Base-by-base conservation (phyloP, 2,888 invertebrate genomes). In the Phyllotreta striolata region DNA sequence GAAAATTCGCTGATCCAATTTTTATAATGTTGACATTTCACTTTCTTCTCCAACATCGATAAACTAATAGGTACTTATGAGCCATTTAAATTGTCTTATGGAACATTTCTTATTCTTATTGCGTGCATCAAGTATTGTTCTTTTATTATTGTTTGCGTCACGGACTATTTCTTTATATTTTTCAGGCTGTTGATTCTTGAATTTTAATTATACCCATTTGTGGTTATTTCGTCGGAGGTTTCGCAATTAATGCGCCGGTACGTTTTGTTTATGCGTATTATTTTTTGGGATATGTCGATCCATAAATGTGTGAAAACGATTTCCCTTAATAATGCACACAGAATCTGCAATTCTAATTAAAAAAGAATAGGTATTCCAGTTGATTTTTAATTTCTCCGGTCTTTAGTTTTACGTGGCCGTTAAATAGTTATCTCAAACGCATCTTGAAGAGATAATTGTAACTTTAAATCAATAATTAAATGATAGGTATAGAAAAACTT, bases 101-200 rank as follows among this genome's bases (percentile, higher is more conserved):
- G 38, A 38, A 43, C 35, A 57, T 57, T 35, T 56, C 9, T 56
- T 39, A 10, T 44, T 52, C 39, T 43, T 39, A 49, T 59, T 52
- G 59, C 51, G 37, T 52, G 59, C 38, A 52, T 37, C 7, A 10
- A 13, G 46, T 41, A 58, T 58, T 58, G 58, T 59, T 59, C 59
- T 59, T 43, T 58, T 51, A 49, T 51, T 58, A 58, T 41, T 51
- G 58, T 51, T 58, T 58, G 13, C 34, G 49, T 43, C 52, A 59
- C 59, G 59, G 59, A 59, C 59, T 59, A 59, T 59, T 59, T 59
- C 59, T 59, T 34, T 59, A 12, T 14, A 49, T 49, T 59, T 59
- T 59, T 59, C 59, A 59, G 51, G 34, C 24, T 41, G 41, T 59
- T 58, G 58, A 24, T 58, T 58, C 24, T n/a, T 58, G 49, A 47